A percentile compares a stretch with the other conserved stretches of the same genome.
phyloP scores from a whole-genome alignment of 1,140 invertebrate genomes.

The Drosophila biarmipes region DNA sequence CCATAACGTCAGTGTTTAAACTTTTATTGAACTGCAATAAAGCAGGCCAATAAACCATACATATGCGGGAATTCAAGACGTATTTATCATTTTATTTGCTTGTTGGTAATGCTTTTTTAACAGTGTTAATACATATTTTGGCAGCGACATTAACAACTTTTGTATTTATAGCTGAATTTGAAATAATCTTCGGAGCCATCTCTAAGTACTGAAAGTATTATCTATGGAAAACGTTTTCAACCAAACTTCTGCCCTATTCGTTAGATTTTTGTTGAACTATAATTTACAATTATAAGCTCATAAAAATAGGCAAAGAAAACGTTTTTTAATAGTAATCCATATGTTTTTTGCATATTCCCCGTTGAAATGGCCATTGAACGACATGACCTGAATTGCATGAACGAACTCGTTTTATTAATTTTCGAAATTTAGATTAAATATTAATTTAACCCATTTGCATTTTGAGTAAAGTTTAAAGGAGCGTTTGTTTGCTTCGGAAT shows the following conservation, averaged over 20 bases:
- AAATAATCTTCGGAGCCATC: too few species aligned
- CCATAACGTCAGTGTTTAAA: not conserved
- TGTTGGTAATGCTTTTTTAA: too few species aligned
- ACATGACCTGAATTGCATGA: not conserved
- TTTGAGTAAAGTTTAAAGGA: not conserved
- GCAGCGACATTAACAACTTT: too few species aligned
- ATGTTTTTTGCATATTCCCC: not conserved
- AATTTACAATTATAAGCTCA: too few species aligned
- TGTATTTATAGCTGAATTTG: not conserved
- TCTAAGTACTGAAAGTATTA: not conserved
- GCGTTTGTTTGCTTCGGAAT: conserved; percentile 11
- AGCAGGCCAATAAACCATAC: not conserved
- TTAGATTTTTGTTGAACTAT: too few species aligned
- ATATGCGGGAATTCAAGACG: not conserved
- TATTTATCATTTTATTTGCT: not conserved
- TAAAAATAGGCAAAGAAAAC: not conserved
- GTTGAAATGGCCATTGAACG: not conserved
- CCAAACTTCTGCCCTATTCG: too few species aligned
- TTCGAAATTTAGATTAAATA: not conserved
- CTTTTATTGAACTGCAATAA: not conserved
- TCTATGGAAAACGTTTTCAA: too few species aligned
- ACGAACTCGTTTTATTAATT: not conserved
- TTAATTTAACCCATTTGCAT: conserved; percentile 2
- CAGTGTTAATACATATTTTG: not conserved
- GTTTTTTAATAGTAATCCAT: not conserved